Base-by-base conservation (phyloP, 2,888 invertebrate species). In the Perizoma flavofasciatum region DNA sequence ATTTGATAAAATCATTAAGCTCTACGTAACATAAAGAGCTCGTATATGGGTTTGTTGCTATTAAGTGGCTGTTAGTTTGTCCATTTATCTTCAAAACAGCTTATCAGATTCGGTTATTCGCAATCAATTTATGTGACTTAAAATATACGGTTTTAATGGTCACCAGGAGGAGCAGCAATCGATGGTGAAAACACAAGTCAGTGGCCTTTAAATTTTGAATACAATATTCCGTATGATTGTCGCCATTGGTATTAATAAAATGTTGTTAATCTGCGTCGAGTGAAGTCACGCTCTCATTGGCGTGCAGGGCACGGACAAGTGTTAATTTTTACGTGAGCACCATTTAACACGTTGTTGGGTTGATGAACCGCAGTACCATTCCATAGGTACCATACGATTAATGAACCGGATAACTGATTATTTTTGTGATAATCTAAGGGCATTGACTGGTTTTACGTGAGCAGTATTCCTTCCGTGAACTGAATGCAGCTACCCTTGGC, bases 311-410 rank as follows among this genome's bases (percentile, higher is more conserved):
- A 83, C 83, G 85, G 63, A 65, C 56, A 65, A 63, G 75, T 80
- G 79, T 82, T 83, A 83, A 84, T 83, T 79, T 77, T 71, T 76
- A 85, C 86, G 86, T 88, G 86, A 82, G 77, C 65, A 72, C 66
- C 77, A 80, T 84, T 70, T 65, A 62, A 68, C 72, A 69, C 60
- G 51, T 59, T 22, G 22, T 3, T 74, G 81, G 88, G 85, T 88
- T 85, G 81, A 80, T 77, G 88, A 87, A 83, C 88, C 69, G 62
- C 67, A 65, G 68, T 82, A 81, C 84, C 77, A 84, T 84, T 79
- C 49, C 63, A 65, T 59, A 37, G 37, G 37, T 37, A 66, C 72
- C 68, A 68, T 69, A 71, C 71, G 65, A 73, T 68, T 65, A 66
- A 72, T 70, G 66, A 65, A 65, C 53, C 59, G 66, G 61, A 61